Evolutionary conservation across 2,888 invertebrate species (phyloP).

Genomic region (Aspidiotus destructor): DNA sequence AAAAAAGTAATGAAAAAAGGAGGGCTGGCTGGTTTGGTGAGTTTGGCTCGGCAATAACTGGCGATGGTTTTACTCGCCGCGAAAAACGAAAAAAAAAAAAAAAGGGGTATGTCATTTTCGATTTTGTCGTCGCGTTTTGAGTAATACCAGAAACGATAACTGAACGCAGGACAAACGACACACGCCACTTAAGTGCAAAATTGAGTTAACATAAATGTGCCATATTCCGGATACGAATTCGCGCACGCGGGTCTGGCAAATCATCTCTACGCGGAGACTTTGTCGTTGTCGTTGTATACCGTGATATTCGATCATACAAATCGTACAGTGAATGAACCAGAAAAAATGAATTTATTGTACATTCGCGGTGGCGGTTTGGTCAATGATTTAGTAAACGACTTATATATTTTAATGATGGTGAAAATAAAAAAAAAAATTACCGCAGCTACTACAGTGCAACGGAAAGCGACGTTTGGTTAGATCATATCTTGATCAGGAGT

Average conservation of each 20-base stretch:
- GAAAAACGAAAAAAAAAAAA: background rate
- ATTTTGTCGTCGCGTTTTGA: conserved; percentile 19
- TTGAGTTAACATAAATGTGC: conserved; percentile 30
- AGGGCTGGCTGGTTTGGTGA: background rate
- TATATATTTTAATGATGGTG: too few relatives aligned
- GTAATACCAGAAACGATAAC: conserved; percentile 25
- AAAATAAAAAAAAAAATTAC: too few relatives aligned
- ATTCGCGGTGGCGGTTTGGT: background rate
- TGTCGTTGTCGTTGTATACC: too few relatives aligned
- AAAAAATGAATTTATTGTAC: background rate
- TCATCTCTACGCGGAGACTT: too few relatives aligned
- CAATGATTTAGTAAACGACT: background rate
- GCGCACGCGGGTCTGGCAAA: background rate
- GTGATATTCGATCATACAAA: background rate
- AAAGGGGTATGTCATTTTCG: conserved; percentile 24
- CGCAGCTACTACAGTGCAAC: too few relatives aligned
- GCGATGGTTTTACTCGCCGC: background rate
- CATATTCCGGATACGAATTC: conserved; percentile 24
- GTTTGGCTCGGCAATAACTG: background rate
- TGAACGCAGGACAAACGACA: conserved; percentile 29
- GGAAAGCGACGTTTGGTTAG: too few relatives aligned
- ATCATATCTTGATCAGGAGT: too few relatives aligned
- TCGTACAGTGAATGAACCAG: background rate
- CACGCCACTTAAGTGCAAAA: conserved; percentile 32
- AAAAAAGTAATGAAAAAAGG: background rate